Evolutionary conservation across 2,113 vertebrate genomes (phyloP).

Genomic region (Electrona antarctica): DNA sequence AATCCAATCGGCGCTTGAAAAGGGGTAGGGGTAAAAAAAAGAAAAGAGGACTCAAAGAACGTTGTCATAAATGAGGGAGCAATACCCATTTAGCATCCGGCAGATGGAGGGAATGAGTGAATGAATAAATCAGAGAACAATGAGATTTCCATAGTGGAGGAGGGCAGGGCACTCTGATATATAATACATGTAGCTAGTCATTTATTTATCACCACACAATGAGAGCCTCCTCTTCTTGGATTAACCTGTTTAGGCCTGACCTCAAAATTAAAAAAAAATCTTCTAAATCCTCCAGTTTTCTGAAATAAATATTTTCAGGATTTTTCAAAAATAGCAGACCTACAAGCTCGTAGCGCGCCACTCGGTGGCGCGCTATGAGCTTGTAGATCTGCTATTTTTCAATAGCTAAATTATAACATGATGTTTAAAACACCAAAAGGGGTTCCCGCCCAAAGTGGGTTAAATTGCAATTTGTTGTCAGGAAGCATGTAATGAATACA

Average conservation of each 20-base stretch:
- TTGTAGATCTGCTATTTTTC: no score
- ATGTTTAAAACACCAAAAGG: no score
- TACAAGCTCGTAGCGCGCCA: no score
- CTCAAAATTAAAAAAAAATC: no score
- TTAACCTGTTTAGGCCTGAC: no score
- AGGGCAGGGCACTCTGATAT: constrained; percentile 83
- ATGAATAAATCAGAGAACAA: constrained; percentile 86
- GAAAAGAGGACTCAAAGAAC: constrained; percentile 53
- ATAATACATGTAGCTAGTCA: constrained; percentile 87
- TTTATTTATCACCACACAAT: constrained; percentile 87
- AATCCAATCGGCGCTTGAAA: constrained; percentile 25
- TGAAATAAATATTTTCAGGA: no score
- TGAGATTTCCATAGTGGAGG: constrained; percentile 82
- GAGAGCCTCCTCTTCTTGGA: constrained; percentile 85
- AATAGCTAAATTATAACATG: no score
- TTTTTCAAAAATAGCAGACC: no score
- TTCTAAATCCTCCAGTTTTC: no score
- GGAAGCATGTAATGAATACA: constrained; percentile 87
- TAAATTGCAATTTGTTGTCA: constrained; percentile 89
- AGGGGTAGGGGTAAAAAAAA: constrained; percentile 33
- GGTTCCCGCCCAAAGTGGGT: no score
- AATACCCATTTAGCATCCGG: constrained; percentile 75
- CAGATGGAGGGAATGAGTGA: constrained; percentile 74
- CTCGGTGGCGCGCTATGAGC: no score
- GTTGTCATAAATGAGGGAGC: constrained; percentile 75